phyloP scores from a whole-genome alignment of 1,140 invertebrate species.

The Lasaia peninsularis region DNA sequence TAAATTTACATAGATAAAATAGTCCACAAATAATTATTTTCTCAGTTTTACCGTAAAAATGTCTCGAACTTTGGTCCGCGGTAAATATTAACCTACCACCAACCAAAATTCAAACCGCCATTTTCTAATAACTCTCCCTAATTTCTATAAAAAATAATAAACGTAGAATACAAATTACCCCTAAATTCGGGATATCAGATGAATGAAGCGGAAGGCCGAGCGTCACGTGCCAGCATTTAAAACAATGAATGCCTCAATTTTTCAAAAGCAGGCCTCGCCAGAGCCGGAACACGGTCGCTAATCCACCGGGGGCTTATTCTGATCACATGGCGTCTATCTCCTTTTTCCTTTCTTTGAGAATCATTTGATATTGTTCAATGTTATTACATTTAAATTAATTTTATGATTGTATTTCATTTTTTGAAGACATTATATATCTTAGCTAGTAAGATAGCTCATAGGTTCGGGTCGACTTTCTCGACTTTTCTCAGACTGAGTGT shows the following conservation, averaged over 20 bases:
- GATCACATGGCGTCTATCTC: neutral
- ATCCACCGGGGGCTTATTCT: conserved; percentile 50
- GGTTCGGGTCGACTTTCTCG: too few relatives aligned
- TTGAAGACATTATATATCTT: too few relatives aligned
- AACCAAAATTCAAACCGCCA: too few relatives aligned
- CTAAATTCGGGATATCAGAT: conserved; percentile 2
- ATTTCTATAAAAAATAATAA: conserved; percentile 8
- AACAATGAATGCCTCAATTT: conserved; percentile 72
- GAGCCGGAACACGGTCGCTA: conserved; percentile 42
- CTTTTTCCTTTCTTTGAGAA: neutral
- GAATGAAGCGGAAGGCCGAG: conserved; percentile 10
- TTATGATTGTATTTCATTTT: too few relatives aligned
- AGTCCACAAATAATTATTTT: too few relatives aligned
- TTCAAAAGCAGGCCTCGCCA: conserved; percentile 41
- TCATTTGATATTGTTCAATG: conserved; percentile 1
- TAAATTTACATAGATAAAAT: too few relatives aligned
- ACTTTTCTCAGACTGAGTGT: too few relatives aligned
- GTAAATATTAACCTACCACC: too few relatives aligned
- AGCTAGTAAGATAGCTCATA: too few relatives aligned
- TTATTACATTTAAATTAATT: too few relatives aligned
- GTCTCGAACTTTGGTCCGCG: too few relatives aligned
- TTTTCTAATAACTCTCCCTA: neutral
- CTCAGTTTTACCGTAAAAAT: too few relatives aligned
- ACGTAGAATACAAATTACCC: conserved; percentile 1
- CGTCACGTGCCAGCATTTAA: conserved; percentile 65